Percentiles rank a stretch among this genome's conserved stretches.
These are phyloP conservation scores for Sebastes goodei DNA, from an alignment of 2,797 vertebrate species.

Conservation along the genomic window DNA sequence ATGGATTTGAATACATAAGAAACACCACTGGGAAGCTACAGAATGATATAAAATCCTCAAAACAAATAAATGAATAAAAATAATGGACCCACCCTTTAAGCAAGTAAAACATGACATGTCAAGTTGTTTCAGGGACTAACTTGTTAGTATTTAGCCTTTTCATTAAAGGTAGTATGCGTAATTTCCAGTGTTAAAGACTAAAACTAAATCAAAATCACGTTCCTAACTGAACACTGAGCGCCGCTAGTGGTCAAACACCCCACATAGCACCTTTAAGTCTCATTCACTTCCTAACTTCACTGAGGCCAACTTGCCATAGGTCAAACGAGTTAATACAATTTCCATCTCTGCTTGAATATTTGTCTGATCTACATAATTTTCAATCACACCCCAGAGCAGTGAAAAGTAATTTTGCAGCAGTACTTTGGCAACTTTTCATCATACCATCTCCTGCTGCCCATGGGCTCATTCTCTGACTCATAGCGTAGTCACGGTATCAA, in stretches of 20 bases:
- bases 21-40: too few species aligned
- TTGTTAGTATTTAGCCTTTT: neutral
- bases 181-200: neutral
- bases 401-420: conserved; percentile 32
- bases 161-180: neutral
- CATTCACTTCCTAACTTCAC: neutral
- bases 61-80: too few species aligned
- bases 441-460: conserved; percentile 5
- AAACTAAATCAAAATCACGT: neutral
- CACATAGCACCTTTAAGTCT: neutral
- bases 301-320: conserved; percentile 6
- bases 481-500: neutral
- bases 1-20: too few species aligned
- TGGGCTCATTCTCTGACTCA: conserved; percentile 6
- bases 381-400: conserved; percentile 10
- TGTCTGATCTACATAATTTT: conserved; percentile 28
- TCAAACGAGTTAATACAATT: conserved; percentile 29
- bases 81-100: too few species aligned
- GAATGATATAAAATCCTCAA: too few species aligned
- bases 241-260: neutral
- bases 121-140: too few species aligned
- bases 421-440: conserved; percentile 23
- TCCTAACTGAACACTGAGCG: neutral
- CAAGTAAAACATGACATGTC: neutral
- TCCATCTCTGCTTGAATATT: conserved; percentile 28